phyloP scores from a whole-genome alignment of 2,888 invertebrate species.

The Ichneumon xanthorius region DNA sequence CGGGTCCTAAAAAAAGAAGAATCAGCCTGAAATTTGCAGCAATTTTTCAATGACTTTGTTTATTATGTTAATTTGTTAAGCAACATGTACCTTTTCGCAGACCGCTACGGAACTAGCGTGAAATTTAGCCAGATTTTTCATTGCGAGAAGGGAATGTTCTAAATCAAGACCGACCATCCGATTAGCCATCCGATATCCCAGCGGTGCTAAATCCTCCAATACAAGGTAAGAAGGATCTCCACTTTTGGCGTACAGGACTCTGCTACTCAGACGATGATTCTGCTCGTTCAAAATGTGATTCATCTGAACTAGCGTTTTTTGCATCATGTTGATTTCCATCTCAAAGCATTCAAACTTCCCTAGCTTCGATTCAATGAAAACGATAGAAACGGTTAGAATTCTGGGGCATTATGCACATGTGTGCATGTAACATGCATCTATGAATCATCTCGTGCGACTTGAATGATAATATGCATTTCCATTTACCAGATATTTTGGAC shows the following conservation, averaged over 20 bases:
- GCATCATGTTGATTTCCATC: constrained; percentile 81
- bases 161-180: constrained; percentile 86
- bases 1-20: neutral
- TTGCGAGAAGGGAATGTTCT: constrained; percentile 85
- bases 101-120: constrained; percentile 87
- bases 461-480: neutral
- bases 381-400: neutral
- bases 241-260: constrained; percentile 77
- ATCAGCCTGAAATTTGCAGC: neutral
- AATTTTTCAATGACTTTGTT: too few species aligned
- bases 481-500: neutral
- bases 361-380: constrained; percentile 69
- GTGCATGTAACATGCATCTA: neutral
- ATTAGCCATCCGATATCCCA: constrained; percentile 86
- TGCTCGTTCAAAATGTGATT: constrained; percentile 72
- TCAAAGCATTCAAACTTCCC: constrained; percentile 70
- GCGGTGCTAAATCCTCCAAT: constrained; percentile 86
- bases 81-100: constrained; percentile 84
- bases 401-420: neutral
- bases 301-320: constrained; percentile 78
- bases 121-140: constrained; percentile 86
- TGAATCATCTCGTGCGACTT: constrained; percentile 69
- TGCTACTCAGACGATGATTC: constrained; percentile 73
- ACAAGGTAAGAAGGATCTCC: constrained; percentile 83
- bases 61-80: too few species aligned